These are phyloP conservation scores for Enteromius afrohamiltoni DNA, from an alignment of 2,797 vertebrate genomes.

Conservation along the genomic window DNA sequence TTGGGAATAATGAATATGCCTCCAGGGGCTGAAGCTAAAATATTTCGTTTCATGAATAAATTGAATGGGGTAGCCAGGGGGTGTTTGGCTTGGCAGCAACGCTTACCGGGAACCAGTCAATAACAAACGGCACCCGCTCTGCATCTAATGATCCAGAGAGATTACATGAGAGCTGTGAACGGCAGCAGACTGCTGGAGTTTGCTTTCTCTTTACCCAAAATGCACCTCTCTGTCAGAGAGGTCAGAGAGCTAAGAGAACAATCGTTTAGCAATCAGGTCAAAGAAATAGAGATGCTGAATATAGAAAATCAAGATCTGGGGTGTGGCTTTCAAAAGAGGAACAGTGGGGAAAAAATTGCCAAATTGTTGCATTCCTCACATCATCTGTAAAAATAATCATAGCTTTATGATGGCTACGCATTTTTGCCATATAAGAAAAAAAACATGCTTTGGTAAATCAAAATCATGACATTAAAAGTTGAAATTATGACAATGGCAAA, in stretches of 20 bases:
- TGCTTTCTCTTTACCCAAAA: slow-evolving; percentile 14
- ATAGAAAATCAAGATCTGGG: background rate
- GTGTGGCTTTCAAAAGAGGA: background rate
- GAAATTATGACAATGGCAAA: background rate
- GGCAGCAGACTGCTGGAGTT: slow-evolving; percentile 39
- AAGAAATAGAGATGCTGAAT: background rate
- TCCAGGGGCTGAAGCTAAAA: slow-evolving; percentile 67
- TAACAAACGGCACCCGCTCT: slow-evolving; percentile 30
- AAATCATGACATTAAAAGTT: background rate
- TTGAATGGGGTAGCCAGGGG: slow-evolving; percentile 68
- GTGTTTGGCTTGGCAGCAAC: slow-evolving; percentile 54
- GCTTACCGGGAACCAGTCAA: slow-evolving; percentile 49
- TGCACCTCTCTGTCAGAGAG: slow-evolving; percentile 20
- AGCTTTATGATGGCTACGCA: background rate
- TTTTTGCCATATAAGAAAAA: background rate
- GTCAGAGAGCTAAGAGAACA: slow-evolving; percentile 33
- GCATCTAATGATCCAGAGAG: slow-evolving; percentile 45
- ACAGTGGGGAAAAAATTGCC: too few species aligned
- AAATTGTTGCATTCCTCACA: background rate
- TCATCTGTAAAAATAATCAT: background rate
- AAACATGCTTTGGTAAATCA: background rate
- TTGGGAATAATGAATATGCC: slow-evolving; percentile 72
- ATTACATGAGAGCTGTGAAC: slow-evolving; percentile 17
- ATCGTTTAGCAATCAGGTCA: background rate
- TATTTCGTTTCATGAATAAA: slow-evolving; percentile 79